Evolutionary conservation across 2,797 vertebrate species (phyloP), one percentile per base, ranked within the genome.

Genomic region (Melanotaenia maccullochi): DNA sequence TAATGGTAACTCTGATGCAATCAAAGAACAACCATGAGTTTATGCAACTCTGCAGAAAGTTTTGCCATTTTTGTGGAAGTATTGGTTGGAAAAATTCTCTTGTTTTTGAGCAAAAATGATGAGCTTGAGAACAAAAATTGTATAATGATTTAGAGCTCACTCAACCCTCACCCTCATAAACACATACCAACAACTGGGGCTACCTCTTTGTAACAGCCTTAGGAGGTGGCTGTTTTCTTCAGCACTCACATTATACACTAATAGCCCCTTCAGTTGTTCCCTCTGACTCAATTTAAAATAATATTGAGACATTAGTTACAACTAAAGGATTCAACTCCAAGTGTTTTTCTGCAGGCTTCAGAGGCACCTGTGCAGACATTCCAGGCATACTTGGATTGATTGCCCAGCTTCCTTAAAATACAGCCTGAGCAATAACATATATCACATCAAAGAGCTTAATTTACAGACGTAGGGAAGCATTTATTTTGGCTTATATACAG

Each of bases 301-400:
- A 85, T 73, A 72, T 59, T 52, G 63, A 74, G 73, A 71, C 71
- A 81, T 89, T 84, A 73, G 82, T 61, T 74, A 74, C 57, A 33
- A 75, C 73, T 62, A 78, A 68, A 60, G 49, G 67, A 32, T 79
- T 85, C 65, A 73, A 35, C 69, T 64, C 70, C 28, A 12, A 65
- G 38, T 73, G 66, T 77, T 85, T 81, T 79, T 68, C 58, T 71
- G 58, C 60, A 0, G 22, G 73, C 67, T 84, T 84, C 83, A 25
- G 20, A 57, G 75, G 83, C 78, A 92, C 77, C 84, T 86, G 81
- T 58, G 40, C 71, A 77, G 85, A 90, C 89, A 91, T 93, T 92
- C 88, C 88, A 81, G 44, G 16, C 84, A 89, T 90, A 82, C 85
- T 83, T 65, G 80, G 71, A 56, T 71, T 58, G 73, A 88, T 80